Evolutionary conservation across 2,797 vertebrate species (phyloP).

Genomic region (Protonibea diacanthus): DNA sequence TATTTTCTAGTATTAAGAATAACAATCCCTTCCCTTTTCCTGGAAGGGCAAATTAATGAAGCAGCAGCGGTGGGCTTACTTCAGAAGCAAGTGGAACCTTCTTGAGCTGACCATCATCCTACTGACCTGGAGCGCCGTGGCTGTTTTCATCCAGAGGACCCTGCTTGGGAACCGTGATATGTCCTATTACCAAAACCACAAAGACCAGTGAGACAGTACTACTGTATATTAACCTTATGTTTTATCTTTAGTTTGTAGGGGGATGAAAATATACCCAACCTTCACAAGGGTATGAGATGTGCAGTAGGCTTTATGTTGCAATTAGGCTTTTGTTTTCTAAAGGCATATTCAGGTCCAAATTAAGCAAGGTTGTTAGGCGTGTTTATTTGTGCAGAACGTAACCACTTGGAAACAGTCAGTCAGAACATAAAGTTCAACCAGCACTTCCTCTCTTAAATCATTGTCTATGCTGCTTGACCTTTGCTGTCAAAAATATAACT

Average conservation of each 20-base stretch:
- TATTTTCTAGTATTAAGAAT: background rate
- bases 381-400: too few relatives aligned
- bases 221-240: background rate
- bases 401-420: too few relatives aligned
- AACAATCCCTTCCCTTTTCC: slow-evolving; percentile 11
- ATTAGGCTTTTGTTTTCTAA: background rate
- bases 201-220: slow-evolving; percentile 83
- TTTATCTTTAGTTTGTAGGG: background rate
- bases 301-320: background rate
- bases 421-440: too few relatives aligned
- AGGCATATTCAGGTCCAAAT: too few relatives aligned
- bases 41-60: slow-evolving; percentile 88
- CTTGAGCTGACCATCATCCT: slow-evolving; percentile 91
- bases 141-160: slow-evolving; percentile 87
- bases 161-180: slow-evolving; percentile 87
- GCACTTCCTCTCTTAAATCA: too few relatives aligned
- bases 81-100: slow-evolving; percentile 91
- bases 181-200: slow-evolving; percentile 86
- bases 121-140: slow-evolving; percentile 91
- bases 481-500: too few relatives aligned
- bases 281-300: background rate
- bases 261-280: background rate
- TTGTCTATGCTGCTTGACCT: too few relatives aligned
- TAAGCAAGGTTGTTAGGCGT: too few relatives aligned
- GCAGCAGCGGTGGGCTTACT: slow-evolving; percentile 88